Conservation (phyloP, 2,113 vertebrate species). For the Toxotes jaculatrix region DNA sequence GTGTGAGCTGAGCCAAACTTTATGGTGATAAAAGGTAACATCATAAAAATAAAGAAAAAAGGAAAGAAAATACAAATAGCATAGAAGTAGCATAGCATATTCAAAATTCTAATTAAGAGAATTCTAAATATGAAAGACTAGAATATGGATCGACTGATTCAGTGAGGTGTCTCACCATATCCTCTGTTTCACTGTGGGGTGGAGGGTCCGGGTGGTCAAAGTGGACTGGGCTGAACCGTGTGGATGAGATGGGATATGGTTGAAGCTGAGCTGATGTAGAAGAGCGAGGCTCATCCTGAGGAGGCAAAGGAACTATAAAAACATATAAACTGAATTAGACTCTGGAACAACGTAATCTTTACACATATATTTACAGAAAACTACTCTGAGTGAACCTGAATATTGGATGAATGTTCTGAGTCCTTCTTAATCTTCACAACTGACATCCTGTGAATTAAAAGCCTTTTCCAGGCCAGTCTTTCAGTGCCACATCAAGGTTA, state of each 20-base stretch:
- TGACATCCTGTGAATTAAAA: background rate
- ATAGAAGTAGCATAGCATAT: background rate
- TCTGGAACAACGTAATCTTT: background rate
- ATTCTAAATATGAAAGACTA: background rate
- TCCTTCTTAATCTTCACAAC: background rate
- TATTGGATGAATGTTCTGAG: background rate
- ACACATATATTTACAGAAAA: slow-evolving; percentile 1
- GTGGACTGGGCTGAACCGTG: slow-evolving; percentile 76
- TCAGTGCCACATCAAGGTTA: slow-evolving; percentile 5
- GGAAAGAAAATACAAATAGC: background rate
- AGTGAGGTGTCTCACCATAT: slow-evolving; percentile 45
- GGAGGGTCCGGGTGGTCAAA: slow-evolving; percentile 72
- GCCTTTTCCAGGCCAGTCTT: slow-evolving; percentile 6
- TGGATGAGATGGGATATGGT: slow-evolving; percentile 62
- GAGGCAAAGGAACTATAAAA: slow-evolving; percentile 75
- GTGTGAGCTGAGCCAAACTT: background rate
- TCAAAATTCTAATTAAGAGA: background rate
- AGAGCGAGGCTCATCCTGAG: slow-evolving; percentile 81
- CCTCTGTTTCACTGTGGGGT: slow-evolving; percentile 71
- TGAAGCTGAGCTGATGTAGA: slow-evolving; percentile 75
- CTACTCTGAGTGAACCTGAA: background rate
- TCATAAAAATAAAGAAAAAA: background rate
- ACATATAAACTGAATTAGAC: background rate
- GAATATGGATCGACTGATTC: background rate
- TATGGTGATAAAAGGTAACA: background rate